A percentile compares a stretch with the other conserved stretches of the same genome.
Evolutionary conservation across 2,888 invertebrate genomes (phyloP).

Genomic region (Drosophila colorata): DNA sequence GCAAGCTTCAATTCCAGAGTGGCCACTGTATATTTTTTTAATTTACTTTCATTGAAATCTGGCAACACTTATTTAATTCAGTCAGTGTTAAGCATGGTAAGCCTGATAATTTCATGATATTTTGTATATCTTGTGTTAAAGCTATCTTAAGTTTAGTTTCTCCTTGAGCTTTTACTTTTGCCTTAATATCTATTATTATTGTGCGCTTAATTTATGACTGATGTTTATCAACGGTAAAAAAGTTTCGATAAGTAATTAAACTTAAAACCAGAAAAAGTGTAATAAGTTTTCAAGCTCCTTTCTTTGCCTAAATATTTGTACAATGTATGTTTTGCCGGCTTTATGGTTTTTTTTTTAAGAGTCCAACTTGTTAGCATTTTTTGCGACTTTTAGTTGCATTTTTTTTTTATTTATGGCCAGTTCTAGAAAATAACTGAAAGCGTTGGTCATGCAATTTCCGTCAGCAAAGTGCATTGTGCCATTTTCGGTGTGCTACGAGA

Average conservation of each 20-base stretch:
- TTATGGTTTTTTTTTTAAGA: conserved; percentile 4
- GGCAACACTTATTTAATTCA: no score
- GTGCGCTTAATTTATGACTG: no score
- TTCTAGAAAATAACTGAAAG: conserved; percentile 50
- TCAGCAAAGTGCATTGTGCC: conserved; percentile 60
- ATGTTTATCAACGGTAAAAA: neutral
- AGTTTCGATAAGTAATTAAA: neutral
- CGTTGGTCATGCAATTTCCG: conserved; percentile 64
- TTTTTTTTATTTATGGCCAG: conserved; percentile 11
- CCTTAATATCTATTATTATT: no score
- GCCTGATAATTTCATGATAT: no score
- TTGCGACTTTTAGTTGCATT: conserved; percentile 9
- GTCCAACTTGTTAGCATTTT: conserved; percentile 20
- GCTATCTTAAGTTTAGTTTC: no score
- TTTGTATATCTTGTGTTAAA: no score
- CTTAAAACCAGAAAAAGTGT: neutral
- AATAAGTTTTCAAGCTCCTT: neutral
- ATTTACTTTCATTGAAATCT: no score
- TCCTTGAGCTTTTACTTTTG: no score
- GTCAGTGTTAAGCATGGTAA: no score
- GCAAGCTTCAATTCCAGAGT: no score
- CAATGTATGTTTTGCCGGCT: conserved; percentile 19
- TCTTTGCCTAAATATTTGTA: conserved; percentile 4
- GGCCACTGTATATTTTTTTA: no score
- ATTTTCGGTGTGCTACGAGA: conserved; percentile 21